A percentile compares a stretch with the other conserved stretches of the same genome.
Evolutionary conservation across 2,888 invertebrate species (phyloP).

Genomic region (Chouioia cunea): DNA sequence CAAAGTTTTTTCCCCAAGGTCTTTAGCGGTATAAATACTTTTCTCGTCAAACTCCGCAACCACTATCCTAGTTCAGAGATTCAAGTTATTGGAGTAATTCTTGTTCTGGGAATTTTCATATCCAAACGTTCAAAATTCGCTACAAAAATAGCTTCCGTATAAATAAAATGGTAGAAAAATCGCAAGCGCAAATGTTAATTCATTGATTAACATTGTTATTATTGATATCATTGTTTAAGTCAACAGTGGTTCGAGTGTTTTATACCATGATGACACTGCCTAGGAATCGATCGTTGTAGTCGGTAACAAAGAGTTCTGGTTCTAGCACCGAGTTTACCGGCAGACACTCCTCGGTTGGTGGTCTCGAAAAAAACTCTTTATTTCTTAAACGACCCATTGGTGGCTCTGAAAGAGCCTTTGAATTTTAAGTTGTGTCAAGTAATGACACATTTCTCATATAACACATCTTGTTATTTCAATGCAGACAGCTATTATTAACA

Average conservation of each 20-base stretch:
- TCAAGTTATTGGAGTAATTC: too few relatives aligned
- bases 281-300: constrained; percentile 59
- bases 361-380: constrained; percentile 42
- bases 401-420: constrained; percentile 41
- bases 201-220: neutral
- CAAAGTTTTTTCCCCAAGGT: constrained; percentile 5
- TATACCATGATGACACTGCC: neutral
- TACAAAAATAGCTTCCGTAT: too few relatives aligned
- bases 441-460: too few relatives aligned
- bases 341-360: constrained; percentile 51
- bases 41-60: neutral
- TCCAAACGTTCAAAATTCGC: too few relatives aligned
- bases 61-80: too few relatives aligned
- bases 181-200: too few relatives aligned
- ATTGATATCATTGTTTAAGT: neutral
- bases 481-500: too few relatives aligned
- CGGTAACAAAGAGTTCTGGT: constrained; percentile 60
- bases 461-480: too few relatives aligned
- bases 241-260: neutral
- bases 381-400: constrained; percentile 45
- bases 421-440: constrained; percentile 7
- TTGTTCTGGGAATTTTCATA: too few relatives aligned
- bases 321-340: constrained; percentile 57
- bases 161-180: too few relatives aligned
- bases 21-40: constrained; percentile 1